Conservation (phyloP, 2,113 vertebrate genomes). For the Megaceryle torquata region DNA sequence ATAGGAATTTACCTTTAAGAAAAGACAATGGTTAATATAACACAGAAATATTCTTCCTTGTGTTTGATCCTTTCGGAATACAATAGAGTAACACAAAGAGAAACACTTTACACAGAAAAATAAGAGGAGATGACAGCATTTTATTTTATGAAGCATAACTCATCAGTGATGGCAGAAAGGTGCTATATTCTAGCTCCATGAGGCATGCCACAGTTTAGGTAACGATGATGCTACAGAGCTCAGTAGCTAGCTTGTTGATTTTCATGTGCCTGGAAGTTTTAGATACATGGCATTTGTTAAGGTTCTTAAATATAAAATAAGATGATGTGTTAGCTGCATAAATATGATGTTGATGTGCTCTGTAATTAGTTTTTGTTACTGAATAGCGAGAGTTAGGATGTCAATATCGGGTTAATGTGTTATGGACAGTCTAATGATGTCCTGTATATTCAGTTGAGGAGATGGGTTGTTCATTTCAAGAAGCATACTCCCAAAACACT, state of each 20-base stretch:
- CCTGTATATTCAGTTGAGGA: background rate
- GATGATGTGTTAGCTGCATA: background rate
- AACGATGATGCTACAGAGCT: background rate
- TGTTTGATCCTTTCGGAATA: slow-evolving; percentile 54
- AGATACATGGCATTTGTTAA: background rate
- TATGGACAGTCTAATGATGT: background rate
- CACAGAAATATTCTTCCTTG: slow-evolving; percentile 41
- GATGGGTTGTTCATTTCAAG: background rate
- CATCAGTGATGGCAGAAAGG: slow-evolving; percentile 44
- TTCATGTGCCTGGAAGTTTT: background rate
- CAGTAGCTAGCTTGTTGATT: slow-evolving; percentile 19
- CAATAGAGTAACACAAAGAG: slow-evolving; percentile 42
- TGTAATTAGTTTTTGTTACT: background rate
- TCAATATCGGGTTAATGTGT: background rate
- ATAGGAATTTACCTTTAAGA: background rate
- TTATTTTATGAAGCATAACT: slow-evolving; percentile 43
- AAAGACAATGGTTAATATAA: background rate
- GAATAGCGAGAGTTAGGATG: background rate
- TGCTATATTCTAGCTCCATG: slow-evolving; percentile 52
- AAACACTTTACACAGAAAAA: slow-evolving; percentile 47
- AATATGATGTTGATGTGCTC: background rate
- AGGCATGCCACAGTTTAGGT: slow-evolving; percentile 46
- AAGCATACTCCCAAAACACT: background rate
- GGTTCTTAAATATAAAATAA: background rate
- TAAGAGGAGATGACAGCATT: slow-evolving; percentile 60